phyloP scores from a whole-genome alignment of 2,797 vertebrate genomes.

The Coracias cyanogaster region DNA sequence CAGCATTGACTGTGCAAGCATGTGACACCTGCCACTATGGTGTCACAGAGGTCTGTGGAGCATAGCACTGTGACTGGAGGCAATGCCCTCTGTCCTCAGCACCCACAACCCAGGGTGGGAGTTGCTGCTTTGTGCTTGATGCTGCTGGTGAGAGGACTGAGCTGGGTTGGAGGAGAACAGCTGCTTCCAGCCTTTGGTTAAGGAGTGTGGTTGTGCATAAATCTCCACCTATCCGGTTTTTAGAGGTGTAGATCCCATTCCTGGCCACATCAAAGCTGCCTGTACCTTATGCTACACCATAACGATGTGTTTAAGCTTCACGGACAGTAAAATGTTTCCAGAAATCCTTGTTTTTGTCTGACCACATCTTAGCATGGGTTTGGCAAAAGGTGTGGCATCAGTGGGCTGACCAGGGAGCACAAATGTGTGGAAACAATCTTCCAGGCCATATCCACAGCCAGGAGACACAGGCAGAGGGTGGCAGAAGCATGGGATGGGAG shows the following conservation, averaged over 20 bases:
- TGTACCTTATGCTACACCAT: neutral
- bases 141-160: neutral
- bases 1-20: fast-evolving
- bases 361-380: neutral
- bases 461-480: neutral
- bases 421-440: neutral
- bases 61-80: neutral
- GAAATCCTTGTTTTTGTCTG: neutral
- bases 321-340: neutral
- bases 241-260: neutral
- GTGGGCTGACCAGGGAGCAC: fast-evolving
- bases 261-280: neutral
- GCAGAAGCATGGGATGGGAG: neutral
- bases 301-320: neutral
- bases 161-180: neutral
- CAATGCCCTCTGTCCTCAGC: neutral
- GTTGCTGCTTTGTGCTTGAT: neutral
- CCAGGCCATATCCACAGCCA: neutral
- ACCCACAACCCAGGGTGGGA: neutral
- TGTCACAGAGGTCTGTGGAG: fast-evolving
- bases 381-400: neutral
- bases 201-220: neutral
- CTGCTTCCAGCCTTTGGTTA: neutral
- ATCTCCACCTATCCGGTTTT: neutral
- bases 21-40: fast-evolving